These are phyloP conservation scores for Escarpia spicata DNA, from an alignment of 2,888 invertebrate genomes.

Conservation along the genomic window DNA sequence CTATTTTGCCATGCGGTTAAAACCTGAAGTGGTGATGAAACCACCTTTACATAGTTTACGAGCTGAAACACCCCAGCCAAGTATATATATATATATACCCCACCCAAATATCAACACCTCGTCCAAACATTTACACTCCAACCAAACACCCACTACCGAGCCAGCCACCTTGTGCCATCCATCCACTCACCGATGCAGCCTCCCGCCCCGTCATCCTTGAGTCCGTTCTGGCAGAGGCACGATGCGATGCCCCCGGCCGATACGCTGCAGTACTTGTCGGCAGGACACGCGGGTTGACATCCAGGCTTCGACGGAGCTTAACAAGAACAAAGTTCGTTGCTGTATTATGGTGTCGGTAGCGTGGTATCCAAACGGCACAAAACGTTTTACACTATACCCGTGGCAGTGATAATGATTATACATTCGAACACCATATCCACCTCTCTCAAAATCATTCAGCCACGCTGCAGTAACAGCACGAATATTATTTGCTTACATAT, in stretches of 20 bases:
- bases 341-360: too few species aligned
- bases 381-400: too few species aligned
- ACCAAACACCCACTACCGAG: not conserved
- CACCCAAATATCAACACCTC: not conserved
- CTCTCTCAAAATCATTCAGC: too few species aligned
- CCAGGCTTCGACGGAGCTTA: not conserved
- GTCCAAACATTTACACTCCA: not conserved
- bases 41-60: too few species aligned
- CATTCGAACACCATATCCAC: too few species aligned
- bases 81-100: not conserved
- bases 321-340: not conserved
- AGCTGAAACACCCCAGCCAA: too few species aligned
- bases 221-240: not conserved
- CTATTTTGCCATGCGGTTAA: too few species aligned
- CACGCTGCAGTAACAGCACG: too few species aligned
- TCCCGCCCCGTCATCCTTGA: not conserved
- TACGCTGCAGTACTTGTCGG: not conserved
- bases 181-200: not conserved
- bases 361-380: too few species aligned
- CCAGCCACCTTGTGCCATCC: not conserved
- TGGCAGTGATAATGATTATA: too few species aligned
- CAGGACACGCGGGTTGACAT: not conserved
- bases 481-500: too few species aligned
- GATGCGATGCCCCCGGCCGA: not conserved
- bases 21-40: too few species aligned